These are phyloP conservation scores for Phrynocephalus vlangalii DNA, from an alignment of 2,797 vertebrate species.

Conservation along the genomic window DNA sequence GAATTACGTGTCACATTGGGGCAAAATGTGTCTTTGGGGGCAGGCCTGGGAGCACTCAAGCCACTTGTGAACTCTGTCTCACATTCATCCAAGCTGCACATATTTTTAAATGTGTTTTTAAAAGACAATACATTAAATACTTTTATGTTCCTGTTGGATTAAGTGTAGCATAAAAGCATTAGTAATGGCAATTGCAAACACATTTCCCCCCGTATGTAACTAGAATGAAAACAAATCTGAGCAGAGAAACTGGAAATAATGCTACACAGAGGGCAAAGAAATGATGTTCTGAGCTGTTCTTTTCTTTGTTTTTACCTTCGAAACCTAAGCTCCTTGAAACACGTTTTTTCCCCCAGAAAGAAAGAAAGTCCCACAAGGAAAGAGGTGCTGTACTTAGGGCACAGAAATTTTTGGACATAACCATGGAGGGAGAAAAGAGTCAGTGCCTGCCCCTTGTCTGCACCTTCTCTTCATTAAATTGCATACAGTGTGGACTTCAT, in stretches of 20 bases:
- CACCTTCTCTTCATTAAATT: neutral
- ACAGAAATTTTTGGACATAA: neutral
- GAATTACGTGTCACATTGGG: neutral
- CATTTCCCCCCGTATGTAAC: neutral
- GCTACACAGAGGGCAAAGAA: too few relatives aligned
- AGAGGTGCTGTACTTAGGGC: neutral
- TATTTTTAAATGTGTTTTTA: neutral
- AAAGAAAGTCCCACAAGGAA: neutral
- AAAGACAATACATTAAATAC: neutral
- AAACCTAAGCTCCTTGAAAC: neutral
- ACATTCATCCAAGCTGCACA: neutral
- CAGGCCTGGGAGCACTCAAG: neutral
- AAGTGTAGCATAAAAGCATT: neutral
- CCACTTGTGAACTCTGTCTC: fast-evolving
- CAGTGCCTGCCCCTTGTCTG: neutral
- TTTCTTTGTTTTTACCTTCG: neutral
- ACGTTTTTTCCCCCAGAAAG: too few relatives aligned
- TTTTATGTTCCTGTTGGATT: neutral
- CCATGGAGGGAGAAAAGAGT: neutral
- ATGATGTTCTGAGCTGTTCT: too few relatives aligned
- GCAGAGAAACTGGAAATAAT: too few relatives aligned
- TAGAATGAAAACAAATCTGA: too few relatives aligned
- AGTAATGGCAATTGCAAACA: neutral
- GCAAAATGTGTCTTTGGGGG: neutral
- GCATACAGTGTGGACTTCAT: neutral